Base-by-base conservation (phyloP, 2,113 vertebrate species). In the Merops nubicus region DNA sequence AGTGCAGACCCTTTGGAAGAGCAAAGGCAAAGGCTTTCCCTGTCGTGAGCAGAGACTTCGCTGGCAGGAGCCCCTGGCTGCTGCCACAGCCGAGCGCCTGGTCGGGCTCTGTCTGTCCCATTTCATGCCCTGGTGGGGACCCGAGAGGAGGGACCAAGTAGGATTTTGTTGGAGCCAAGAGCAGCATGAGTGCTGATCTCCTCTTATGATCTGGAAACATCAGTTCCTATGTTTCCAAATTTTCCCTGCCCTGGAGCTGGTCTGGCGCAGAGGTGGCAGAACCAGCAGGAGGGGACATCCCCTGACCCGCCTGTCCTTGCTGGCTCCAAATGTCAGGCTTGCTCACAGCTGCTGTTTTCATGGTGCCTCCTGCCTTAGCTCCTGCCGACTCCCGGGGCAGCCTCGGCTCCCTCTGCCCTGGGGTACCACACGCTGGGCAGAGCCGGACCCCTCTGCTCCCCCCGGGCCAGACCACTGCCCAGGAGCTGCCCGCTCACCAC, bases 1-100 rank as follows among this genome's bases (percentile, higher is more conserved):
- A 9, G 40, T 70, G 21, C 84, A 67, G 56, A 33, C 2, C 48
- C 60, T 33, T 25, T 12, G 51, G 23, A 23, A 80, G 48, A 31
- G 68, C 8, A 19, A 63, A 62, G 60, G 25, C 64, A 23, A 62
- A 81, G 33, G 8, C 42, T 31, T 69, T 50, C n/a, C 45, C 59
- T 0, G 0, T 0, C 6, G 3, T 2, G 28, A 70, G 21, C 1
- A 34, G 25, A 69, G 59, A 6, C 47, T 53, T 36, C 0, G 1
- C 20, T 29, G 28, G 29, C 34, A 11, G 73, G 12, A 93, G 45
- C 47, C 43, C 12, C 59, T 76, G 67, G 51, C 36, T 72, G 34
- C 56, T 40, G 60, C 1, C 5, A 13, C 21, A 36, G 36, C 72
- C 0, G 11, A 42, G 45, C 0, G 1, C 48, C 36, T 0, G 0